Conservation (phyloP, 1,140 invertebrate species). For the Platyscapa corneri region DNA sequence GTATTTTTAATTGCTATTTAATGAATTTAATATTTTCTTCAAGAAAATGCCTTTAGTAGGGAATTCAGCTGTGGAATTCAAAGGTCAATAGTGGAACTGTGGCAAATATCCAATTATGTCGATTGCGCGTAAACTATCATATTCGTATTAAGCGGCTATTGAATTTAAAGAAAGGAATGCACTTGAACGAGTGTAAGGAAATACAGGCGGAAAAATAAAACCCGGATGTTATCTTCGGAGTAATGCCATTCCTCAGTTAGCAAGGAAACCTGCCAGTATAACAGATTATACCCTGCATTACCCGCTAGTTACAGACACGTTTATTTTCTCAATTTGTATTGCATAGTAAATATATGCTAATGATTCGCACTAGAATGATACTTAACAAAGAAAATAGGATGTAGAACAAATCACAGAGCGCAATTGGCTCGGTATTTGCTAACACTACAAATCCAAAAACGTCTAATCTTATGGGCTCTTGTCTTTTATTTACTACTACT, state of each 20-base stretch:
- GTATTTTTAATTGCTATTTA: background rate
- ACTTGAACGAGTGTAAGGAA: too few relatives aligned
- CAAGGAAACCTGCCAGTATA: background rate
- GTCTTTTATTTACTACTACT: slow-evolving; percentile 29
- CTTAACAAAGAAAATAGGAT: slow-evolving; percentile 5
- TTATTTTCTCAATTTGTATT: slow-evolving; percentile 17
- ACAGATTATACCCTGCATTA: background rate
- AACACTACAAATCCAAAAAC: background rate
- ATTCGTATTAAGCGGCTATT: background rate
- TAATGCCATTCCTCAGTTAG: background rate
- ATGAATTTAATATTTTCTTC: background rate
- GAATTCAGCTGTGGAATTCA: background rate
- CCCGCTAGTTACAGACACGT: background rate
- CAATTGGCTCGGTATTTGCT: background rate
- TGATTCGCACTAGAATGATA: background rate
- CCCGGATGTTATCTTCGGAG: background rate
- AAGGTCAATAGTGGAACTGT: background rate
- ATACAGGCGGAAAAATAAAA: too few relatives aligned
- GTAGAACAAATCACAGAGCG: background rate
- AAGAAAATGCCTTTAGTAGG: background rate
- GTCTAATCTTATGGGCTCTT: slow-evolving; percentile 30
- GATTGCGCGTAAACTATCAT: background rate
- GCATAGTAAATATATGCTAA: slow-evolving; percentile 22
- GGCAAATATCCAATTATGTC: background rate
- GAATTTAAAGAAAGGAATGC: background rate